A percentile compares a stretch with the other conserved stretches of the same genome.
Evolutionary conservation across 2,797 vertebrate genomes (phyloP).

Genomic region (Loriculus beryllinus): DNA sequence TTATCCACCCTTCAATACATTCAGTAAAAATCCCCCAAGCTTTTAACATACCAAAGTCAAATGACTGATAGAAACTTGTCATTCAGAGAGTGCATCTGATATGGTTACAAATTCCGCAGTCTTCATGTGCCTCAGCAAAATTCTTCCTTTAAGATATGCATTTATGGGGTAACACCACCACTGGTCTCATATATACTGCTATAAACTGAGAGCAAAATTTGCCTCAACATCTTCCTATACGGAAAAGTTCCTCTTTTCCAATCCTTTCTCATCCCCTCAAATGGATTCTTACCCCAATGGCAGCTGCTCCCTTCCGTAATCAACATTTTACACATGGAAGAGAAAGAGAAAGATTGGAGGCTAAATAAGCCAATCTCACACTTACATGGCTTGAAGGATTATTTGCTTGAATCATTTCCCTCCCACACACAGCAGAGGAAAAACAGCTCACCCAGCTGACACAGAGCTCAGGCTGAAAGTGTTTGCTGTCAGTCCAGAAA

Average conservation of each 20-base stretch:
- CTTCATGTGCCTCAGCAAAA: not conserved
- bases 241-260: not conserved
- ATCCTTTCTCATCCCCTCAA: not conserved
- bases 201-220: not conserved
- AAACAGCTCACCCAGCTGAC: not conserved
- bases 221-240: not conserved
- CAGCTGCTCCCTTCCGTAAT: constrained; percentile 53
- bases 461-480: constrained; percentile 2
- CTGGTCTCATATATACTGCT: not conserved
- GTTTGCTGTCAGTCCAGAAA: not conserved
- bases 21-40: not conserved
- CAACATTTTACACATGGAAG: constrained; percentile 24
- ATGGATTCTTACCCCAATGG: not conserved
- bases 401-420: constrained; percentile 17
- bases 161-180: not conserved
- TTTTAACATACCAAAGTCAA: not conserved
- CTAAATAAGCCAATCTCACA: constrained; percentile 30
- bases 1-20: not conserved
- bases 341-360: constrained; percentile 12
- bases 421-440: not conserved
- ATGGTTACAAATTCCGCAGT: not conserved
- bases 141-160: not conserved
- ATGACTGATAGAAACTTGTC: not conserved
- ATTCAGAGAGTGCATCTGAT: not conserved
- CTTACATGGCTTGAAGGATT: constrained; percentile 29